Percentiles rank a stretch among this genome's conserved stretches.
Conservation (phyloP, 2,888 invertebrate species). For the Scaptomyza tumidula region DNA sequence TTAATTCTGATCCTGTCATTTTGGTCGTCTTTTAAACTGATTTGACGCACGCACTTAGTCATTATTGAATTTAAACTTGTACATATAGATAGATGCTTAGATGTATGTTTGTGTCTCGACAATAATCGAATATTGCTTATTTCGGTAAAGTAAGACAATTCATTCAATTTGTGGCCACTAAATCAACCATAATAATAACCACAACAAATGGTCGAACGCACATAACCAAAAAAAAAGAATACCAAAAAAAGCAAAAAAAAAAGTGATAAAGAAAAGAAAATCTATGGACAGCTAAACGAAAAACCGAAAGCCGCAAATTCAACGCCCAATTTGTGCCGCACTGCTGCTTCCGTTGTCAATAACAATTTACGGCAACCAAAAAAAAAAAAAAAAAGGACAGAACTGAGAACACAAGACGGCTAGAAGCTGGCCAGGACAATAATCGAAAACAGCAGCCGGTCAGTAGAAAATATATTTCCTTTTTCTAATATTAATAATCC, state of each 20-base stretch:
- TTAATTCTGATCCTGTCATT: constrained; percentile 73
- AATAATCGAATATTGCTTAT: constrained; percentile 65
- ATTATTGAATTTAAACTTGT: constrained; percentile 75
- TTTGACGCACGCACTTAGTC: constrained; percentile 71
- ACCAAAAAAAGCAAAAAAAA: not conserved
- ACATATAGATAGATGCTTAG: constrained; percentile 14
- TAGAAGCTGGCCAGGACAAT: constrained; percentile 62
- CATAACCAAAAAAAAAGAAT: constrained; percentile 24
- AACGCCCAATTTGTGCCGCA: constrained; percentile 78
- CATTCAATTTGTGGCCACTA: constrained; percentile 80
- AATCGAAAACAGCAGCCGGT: constrained; percentile 80
- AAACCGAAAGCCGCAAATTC: constrained; percentile 73
- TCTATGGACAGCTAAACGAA: constrained; percentile 49
- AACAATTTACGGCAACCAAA: constrained; percentile 73
- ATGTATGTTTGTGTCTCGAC: constrained; percentile 1
- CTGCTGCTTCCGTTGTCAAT: constrained; percentile 81
- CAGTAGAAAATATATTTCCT: constrained; percentile 77
- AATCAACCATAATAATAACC: constrained; percentile 79
- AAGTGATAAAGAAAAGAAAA: constrained; percentile 32
- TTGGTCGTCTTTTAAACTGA: constrained; percentile 66
- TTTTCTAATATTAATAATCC: constrained; percentile 79
- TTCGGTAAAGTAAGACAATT: constrained; percentile 79
- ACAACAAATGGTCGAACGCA: constrained; percentile 67
- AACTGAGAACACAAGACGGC: constrained; percentile 20
- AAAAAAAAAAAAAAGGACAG: constrained; percentile 42